A percentile compares a stretch with the other conserved stretches of the same genome.
Evolutionary conservation across 2,797 vertebrate genomes (phyloP).

Genomic region (Dendrocincla fuliginosa): DNA sequence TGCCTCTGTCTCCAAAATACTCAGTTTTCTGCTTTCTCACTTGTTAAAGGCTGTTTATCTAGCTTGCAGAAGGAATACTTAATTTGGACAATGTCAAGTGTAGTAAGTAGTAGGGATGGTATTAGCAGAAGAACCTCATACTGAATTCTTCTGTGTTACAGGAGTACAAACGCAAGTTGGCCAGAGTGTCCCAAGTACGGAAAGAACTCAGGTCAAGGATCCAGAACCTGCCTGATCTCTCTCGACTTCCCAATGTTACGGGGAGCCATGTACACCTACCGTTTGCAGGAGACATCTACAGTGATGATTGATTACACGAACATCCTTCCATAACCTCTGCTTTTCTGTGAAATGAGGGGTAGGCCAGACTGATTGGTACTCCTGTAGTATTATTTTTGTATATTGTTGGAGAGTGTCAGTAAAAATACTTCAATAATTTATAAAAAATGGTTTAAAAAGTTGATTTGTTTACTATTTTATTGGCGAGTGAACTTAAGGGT

Average conservation of each 20-base stretch:
- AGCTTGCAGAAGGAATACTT: background rate
- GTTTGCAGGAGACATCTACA: conserved; percentile 87
- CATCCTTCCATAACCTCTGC: conserved; percentile 58
- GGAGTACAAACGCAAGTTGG: conserved; percentile 97
- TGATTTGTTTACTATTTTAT: conserved; percentile 79
- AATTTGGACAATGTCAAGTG: background rate
- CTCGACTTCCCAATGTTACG: conserved; percentile 86
- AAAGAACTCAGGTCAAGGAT: conserved; percentile 95
- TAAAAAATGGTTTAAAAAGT: conserved; percentile 76
- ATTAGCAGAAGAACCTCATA: background rate
- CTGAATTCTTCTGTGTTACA: conserved; percentile 75
- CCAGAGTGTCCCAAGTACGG: conserved; percentile 91
- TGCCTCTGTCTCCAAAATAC: background rate
- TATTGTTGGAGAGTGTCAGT: conserved; percentile 80
- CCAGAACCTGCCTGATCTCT: conserved; percentile 89
- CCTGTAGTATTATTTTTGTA: conserved; percentile 92
- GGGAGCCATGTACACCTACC: conserved; percentile 85
- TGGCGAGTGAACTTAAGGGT: conserved; percentile 68
- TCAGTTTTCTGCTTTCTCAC: background rate
- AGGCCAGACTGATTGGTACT: conserved; percentile 78
- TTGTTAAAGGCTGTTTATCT: background rate
- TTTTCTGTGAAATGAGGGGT: conserved; percentile 75
- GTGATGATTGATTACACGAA: conserved; percentile 81
- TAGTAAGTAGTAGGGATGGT: background rate
- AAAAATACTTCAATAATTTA: conserved; percentile 77